These are phyloP conservation scores for Xerus rutilus DNA, from an alignment of 2,797 vertebrate species.

Conservation along the genomic window DNA sequence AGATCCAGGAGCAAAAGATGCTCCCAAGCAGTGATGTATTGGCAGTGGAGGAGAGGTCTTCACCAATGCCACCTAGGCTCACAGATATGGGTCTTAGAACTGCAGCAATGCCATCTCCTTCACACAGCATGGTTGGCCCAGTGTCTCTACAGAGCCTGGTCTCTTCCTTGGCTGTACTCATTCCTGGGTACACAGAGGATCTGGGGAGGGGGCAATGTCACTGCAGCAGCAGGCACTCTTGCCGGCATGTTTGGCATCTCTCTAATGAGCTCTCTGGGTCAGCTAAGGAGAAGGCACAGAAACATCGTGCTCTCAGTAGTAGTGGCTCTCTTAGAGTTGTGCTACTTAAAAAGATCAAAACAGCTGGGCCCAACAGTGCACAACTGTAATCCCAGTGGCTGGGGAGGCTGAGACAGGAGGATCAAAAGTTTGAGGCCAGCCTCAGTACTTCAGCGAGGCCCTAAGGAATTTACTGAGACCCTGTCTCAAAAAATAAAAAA, in stretches of 20 bases:
- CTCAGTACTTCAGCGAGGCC: too few species aligned
- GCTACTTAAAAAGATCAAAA: background rate
- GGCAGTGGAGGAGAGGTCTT: too few species aligned
- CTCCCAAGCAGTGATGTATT: background rate
- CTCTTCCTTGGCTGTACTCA: background rate
- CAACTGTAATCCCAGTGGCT: too few species aligned
- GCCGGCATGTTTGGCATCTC: background rate
- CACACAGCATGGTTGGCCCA: background rate
- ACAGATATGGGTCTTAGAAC: fast-evolving
- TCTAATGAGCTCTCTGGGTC: too few species aligned
- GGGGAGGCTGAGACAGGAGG: too few species aligned
- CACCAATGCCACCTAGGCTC: background rate
- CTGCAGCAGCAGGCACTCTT: background rate
- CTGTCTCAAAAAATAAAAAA: too few species aligned
- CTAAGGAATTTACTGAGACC: too few species aligned
- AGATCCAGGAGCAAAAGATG: background rate
- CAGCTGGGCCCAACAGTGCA: too few species aligned
- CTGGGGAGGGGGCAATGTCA: fast-evolving
- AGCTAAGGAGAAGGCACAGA: background rate
- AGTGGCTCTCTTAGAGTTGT: background rate
- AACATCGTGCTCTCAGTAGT: background rate
- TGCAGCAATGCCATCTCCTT: background rate
- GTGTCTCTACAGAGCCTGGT: background rate
- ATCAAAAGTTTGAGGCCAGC: too few species aligned
- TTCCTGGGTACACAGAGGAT: background rate